Evolutionary conservation across 2,888 invertebrate genomes (phyloP).

Genomic region (Chouioia cunea): DNA sequence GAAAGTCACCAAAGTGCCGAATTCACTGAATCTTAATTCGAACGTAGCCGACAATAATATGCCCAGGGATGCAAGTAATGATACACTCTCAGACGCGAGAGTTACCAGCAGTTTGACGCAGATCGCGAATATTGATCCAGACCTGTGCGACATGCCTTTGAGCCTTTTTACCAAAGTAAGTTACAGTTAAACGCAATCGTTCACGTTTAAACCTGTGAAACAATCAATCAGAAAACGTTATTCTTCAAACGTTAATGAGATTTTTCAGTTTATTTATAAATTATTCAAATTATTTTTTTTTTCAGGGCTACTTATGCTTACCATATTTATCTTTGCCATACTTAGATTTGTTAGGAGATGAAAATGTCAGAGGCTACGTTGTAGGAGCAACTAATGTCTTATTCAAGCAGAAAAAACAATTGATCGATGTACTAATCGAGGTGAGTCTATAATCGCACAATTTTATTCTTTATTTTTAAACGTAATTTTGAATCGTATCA

Average conservation of each 20-base stretch:
- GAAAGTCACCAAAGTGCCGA: slow-evolving; percentile 49
- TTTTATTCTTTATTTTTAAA: slow-evolving; percentile 4
- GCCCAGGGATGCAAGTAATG: slow-evolving; percentile 79
- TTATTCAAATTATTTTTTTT: slow-evolving; percentile 31
- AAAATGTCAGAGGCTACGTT: slow-evolving; percentile 86
- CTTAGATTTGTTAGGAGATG: slow-evolving; percentile 90
- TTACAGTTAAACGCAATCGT: no score
- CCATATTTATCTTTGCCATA: slow-evolving; percentile 96
- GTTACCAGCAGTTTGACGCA: slow-evolving; percentile 74
- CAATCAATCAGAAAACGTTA: no score
- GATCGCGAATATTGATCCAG: slow-evolving; percentile 76
- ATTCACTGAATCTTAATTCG: slow-evolving; percentile 60
- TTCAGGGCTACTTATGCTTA: slow-evolving; percentile 89
- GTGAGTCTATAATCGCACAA: slow-evolving; percentile 68
- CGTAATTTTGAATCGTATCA: neutral
- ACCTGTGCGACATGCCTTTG: slow-evolving; percentile 90
- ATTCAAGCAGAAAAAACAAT: slow-evolving; percentile 93
- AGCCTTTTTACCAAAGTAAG: slow-evolving; percentile 83
- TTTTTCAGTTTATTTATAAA: neutral
- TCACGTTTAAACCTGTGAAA: no score
- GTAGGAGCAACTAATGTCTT: slow-evolving; percentile 99
- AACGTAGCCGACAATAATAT: slow-evolving; percentile 71
- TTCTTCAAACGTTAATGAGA: no score
- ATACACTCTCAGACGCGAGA: slow-evolving; percentile 72
- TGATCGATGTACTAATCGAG: slow-evolving; percentile 93